These are phyloP conservation scores for Heptranchias perlo DNA, from an alignment of 2,113 vertebrate species.

Conservation along the genomic window DNA sequence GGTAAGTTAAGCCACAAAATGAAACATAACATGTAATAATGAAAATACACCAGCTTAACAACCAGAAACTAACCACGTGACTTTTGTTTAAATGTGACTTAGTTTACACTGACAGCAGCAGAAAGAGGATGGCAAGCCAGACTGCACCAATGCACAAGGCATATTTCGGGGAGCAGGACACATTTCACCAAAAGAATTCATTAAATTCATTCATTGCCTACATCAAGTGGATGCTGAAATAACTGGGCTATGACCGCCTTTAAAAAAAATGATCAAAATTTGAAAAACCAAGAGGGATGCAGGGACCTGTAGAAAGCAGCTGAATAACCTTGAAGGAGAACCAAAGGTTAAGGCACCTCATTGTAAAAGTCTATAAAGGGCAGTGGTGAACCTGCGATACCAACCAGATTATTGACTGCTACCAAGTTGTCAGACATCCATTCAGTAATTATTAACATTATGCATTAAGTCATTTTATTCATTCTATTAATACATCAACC, in stretches of 20 bases:
- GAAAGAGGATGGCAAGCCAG: no score
- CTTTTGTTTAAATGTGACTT: background rate
- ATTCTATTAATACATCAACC: background rate
- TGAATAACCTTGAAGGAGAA: background rate
- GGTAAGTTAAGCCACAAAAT: background rate
- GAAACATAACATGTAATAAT: background rate
- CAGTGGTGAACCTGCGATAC: background rate
- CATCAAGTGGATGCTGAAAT: background rate
- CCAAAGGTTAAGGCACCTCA: background rate
- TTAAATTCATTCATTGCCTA: background rate
- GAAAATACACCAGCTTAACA: background rate
- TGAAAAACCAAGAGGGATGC: background rate
- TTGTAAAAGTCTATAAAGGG: background rate
- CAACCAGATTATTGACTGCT: background rate
- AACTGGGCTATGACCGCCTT: background rate
- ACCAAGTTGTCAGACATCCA: background rate
- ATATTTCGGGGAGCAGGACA: background rate
- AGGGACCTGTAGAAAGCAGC: background rate
- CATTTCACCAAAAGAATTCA: background rate
- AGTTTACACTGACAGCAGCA: background rate
- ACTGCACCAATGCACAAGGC: background rate
- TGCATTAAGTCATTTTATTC: conserved; percentile 8
- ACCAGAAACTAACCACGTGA: background rate
- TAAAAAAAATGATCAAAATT: background rate
- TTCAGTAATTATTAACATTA: background rate